These are phyloP conservation scores for Doris montereyensis DNA, from an alignment of 2,888 invertebrate species.

Conservation along the genomic window DNA sequence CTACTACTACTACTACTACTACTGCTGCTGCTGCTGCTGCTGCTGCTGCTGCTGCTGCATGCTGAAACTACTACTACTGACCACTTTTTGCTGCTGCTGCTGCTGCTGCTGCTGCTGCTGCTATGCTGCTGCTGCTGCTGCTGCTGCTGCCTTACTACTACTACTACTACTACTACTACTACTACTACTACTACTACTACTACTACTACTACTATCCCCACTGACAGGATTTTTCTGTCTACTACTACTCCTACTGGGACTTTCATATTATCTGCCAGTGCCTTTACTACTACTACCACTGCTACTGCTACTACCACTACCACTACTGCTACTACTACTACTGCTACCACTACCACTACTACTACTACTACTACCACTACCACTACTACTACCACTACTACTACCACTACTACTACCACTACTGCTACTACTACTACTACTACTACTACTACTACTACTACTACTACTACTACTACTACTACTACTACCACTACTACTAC, in stretches of 20 bases:
- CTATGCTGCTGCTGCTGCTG: no score
- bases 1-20: no score
- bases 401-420: no score
- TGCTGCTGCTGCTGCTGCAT: no score
- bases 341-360: no score
- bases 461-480: conserved; percentile 20
- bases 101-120: no score
- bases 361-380: no score
- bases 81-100: no score
- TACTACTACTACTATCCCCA: not conserved
- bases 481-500: conserved; percentile 20
- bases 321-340: not conserved
- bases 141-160: conserved; percentile 9
- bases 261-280: not conserved
- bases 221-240: not conserved
- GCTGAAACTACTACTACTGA: no score
- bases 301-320: not conserved
- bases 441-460: conserved; percentile 7
- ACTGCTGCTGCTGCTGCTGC: no score
- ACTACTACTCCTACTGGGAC: not conserved
- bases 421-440: not conserved
- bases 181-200: not conserved
- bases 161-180: not conserved
- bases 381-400: no score
- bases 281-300: not conserved